These are phyloP conservation scores for Brachylomia viminalis DNA, from an alignment of 2,888 invertebrate genomes.

Conservation along the genomic window DNA sequence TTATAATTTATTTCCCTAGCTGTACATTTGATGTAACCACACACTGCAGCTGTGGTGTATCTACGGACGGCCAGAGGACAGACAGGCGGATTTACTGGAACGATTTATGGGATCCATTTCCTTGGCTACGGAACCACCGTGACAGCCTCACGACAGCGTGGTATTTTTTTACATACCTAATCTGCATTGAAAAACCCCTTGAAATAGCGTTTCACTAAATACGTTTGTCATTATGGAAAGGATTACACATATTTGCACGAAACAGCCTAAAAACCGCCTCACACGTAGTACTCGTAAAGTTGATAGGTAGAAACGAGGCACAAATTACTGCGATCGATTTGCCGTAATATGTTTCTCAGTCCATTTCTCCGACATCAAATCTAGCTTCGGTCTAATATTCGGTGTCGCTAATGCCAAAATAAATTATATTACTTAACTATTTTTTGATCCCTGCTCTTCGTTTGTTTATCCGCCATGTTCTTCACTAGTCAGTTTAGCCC, in stretches of 20 bases:
- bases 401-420: not conserved
- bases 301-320: not conserved
- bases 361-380: not conserved
- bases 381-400: not conserved
- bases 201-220: not conserved
- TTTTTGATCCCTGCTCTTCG: not conserved
- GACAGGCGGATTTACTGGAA: not conserved
- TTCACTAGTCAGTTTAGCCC: not conserved
- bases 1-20: not conserved
- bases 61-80: not conserved
- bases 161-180: not conserved
- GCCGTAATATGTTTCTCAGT: not conserved
- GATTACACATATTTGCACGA: not conserved
- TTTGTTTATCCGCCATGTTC: not conserved
- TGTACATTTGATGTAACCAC: not conserved
- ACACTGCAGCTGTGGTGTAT: not conserved
- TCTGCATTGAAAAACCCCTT: not conserved
- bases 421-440: too few relatives aligned
- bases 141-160: not conserved
- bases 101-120: not conserved
- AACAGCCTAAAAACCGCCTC: not conserved
- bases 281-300: not conserved
- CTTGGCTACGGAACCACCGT: not conserved
- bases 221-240: not conserved
- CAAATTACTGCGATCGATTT: not conserved